A percentile compares a stretch with the other conserved stretches of the same genome.
These are phyloP conservation scores for Epinotia bilunana DNA, from an alignment of 2,888 invertebrate genomes.

Conservation along the genomic window DNA sequence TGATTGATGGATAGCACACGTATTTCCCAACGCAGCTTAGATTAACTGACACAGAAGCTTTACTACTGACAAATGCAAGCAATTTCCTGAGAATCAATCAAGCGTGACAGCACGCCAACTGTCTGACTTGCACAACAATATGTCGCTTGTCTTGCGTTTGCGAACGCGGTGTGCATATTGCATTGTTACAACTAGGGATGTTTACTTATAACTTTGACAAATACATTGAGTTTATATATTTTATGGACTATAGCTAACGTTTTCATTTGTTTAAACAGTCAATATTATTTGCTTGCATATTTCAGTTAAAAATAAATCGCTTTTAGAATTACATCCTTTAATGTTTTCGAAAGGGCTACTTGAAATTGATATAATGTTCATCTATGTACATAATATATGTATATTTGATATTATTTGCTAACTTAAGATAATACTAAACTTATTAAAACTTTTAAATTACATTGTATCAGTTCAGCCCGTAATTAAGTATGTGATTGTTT, in stretches of 20 bases:
- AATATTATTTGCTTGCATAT: neutral
- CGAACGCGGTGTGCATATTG: neutral
- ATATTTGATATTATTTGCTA: too few species aligned
- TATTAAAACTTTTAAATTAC: too few species aligned
- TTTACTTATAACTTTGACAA: neutral
- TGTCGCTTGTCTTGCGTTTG: conserved; percentile 4
- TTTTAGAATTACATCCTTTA: too few species aligned
- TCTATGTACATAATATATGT: too few species aligned
- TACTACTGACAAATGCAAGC: neutral
- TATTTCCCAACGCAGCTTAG: neutral
- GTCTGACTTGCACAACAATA: conserved; percentile 3
- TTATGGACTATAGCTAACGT: too few species aligned
- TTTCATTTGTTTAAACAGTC: too few species aligned
- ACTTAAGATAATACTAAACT: too few species aligned
- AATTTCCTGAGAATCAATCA: conserved; percentile 9
- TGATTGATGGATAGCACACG: neutral
- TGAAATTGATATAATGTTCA: too few species aligned
- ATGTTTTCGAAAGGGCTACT: too few species aligned
- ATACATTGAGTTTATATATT: too few species aligned
- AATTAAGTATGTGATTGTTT: too few species aligned
- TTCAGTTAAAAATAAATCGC: neutral
- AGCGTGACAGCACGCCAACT: neutral
- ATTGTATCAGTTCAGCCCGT: too few species aligned
- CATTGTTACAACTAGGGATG: conserved; percentile 1
- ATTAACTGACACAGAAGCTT: neutral